Percentiles rank a stretch among this genome's conserved stretches.
phyloP scores from a whole-genome alignment of 1,140 invertebrate genomes.

The Leptoteleia sp. region DNA sequence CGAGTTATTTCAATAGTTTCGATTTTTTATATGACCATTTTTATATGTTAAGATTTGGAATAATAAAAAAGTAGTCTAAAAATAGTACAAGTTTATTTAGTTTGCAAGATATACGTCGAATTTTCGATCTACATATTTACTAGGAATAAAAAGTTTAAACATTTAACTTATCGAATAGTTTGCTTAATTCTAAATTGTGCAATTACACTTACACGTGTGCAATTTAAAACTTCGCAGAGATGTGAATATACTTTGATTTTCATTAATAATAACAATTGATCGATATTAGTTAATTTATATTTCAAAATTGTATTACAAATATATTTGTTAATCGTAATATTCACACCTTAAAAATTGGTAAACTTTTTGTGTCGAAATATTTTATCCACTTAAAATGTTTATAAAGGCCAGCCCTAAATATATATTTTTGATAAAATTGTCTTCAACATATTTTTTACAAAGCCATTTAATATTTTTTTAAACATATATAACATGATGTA shows the following conservation, averaged over 20 bases:
- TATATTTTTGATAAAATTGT: neutral
- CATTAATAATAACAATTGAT: neutral
- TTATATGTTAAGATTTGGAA: no score
- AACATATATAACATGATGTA: no score
- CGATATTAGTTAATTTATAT: neutral
- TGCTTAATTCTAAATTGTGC: constrained; percentile 30
- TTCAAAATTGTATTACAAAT: neutral
- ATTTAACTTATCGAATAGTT: constrained; percentile 24
- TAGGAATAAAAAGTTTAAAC: constrained; percentile 24
- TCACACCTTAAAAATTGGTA: neutral
- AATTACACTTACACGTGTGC: constrained; percentile 2
- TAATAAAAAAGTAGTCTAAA: no score
- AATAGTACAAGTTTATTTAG: constrained; percentile 17
- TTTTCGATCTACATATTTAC: constrained; percentile 11
- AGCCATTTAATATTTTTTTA: constrained; percentile 3
- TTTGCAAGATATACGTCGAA: constrained; percentile 18
- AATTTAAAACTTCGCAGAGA: constrained; percentile 5
- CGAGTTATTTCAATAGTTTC: no score
- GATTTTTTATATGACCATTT: no score
- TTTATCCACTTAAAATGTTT: no score
- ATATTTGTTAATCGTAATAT: constrained; percentile 3
- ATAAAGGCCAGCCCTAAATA: neutral
- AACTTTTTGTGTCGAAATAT: no score
- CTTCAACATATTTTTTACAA: neutral
- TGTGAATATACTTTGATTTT: constrained; percentile 17